These are phyloP conservation scores for Drosophila neocordata DNA, from an alignment of 1,140 invertebrate genomes.

Conservation along the genomic window DNA sequence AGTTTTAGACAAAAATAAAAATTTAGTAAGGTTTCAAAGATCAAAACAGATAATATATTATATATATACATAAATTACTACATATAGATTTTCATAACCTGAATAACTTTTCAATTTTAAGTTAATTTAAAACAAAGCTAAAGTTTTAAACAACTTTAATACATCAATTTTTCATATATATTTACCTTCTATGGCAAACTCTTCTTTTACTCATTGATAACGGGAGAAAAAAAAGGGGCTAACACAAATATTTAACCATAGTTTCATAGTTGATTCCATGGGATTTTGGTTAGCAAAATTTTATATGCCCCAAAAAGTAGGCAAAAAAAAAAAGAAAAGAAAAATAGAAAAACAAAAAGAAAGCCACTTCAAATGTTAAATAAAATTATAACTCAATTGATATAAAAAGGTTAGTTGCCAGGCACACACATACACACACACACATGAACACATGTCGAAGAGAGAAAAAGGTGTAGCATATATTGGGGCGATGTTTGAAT, in stretches of 20 bases:
- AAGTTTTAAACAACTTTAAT: too few relatives aligned
- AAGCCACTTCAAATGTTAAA: slow-evolving; percentile 78
- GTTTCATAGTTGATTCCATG: slow-evolving; percentile 10
- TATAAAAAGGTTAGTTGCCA: slow-evolving; percentile 65
- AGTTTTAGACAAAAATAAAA: too few relatives aligned
- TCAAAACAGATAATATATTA: too few relatives aligned
- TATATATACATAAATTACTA: too few relatives aligned
- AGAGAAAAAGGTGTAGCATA: slow-evolving; percentile 35
- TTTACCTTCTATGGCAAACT: too few relatives aligned
- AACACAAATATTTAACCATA: neutral
- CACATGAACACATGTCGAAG: slow-evolving; percentile 23
- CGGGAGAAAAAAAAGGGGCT: neutral
- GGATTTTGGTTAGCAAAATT: slow-evolving; percentile 8
- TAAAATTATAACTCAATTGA: slow-evolving; percentile 73
- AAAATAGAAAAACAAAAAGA: slow-evolving; percentile 22
- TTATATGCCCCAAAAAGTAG: slow-evolving; percentile 16
- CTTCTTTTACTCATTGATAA: neutral
- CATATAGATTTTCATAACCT: too few relatives aligned
- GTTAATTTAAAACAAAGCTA: too few relatives aligned
- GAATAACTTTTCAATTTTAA: too few relatives aligned
- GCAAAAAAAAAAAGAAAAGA: too few relatives aligned
- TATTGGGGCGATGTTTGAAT: slow-evolving; percentile 69
- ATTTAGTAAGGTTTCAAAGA: too few relatives aligned
- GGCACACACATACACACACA: slow-evolving; percentile 21
- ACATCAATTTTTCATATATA: too few relatives aligned